Evolutionary conservation across 37 sponge, comb jelly and placozoan genomes (phyloP).

Genomic region (Amphimedon queenslandica): DNA sequence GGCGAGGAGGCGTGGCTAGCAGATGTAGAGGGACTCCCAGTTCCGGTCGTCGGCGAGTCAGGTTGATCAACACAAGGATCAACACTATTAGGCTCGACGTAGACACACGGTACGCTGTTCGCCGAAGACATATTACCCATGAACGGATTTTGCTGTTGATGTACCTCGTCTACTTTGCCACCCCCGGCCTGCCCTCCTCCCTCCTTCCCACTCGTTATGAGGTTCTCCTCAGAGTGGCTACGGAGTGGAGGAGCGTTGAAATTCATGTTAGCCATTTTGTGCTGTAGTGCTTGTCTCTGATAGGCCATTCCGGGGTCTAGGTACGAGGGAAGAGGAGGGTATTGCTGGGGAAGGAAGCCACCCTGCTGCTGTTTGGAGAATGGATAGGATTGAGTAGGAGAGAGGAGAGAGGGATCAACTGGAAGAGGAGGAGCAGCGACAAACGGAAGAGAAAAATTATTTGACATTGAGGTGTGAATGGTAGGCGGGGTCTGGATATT

Average conservation of each 20-base stretch:
- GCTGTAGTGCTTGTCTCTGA: slow-evolving; percentile 58
- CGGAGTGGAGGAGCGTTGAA: slow-evolving; percentile 34
- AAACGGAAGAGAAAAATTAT: background rate
- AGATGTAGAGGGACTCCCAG: slow-evolving; percentile 74
- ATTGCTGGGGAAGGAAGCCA: background rate
- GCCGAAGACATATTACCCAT: slow-evolving; percentile 78
- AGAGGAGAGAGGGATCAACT: background rate
- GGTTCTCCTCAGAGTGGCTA: slow-evolving; percentile 79
- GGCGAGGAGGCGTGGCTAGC: slow-evolving; percentile 78
- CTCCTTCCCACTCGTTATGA: slow-evolving; percentile 54
- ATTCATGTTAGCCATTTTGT: slow-evolving; percentile 49
- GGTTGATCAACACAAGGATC: slow-evolving; percentile 9
- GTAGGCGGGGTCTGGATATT: background rate
- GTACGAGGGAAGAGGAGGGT: slow-evolving; percentile 38
- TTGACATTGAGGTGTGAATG: slow-evolving; percentile 6
- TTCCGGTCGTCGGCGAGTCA: slow-evolving; percentile 23
- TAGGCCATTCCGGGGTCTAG: slow-evolving; percentile 28
- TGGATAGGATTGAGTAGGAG: background rate
- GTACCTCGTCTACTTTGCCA: slow-evolving; percentile 26
- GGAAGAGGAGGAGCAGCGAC: background rate
- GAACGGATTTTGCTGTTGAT: slow-evolving; percentile 74
- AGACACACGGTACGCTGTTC: slow-evolving; percentile 79
- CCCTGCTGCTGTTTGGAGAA: background rate
- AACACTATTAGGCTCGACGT: slow-evolving; percentile 45
- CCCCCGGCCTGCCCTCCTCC: slow-evolving; percentile 24